Percentiles rank a stretch among this genome's conserved stretches.
phyloP scores from a whole-genome alignment of 2,113 vertebrate genomes.

The Rhynchomys soricoides region DNA sequence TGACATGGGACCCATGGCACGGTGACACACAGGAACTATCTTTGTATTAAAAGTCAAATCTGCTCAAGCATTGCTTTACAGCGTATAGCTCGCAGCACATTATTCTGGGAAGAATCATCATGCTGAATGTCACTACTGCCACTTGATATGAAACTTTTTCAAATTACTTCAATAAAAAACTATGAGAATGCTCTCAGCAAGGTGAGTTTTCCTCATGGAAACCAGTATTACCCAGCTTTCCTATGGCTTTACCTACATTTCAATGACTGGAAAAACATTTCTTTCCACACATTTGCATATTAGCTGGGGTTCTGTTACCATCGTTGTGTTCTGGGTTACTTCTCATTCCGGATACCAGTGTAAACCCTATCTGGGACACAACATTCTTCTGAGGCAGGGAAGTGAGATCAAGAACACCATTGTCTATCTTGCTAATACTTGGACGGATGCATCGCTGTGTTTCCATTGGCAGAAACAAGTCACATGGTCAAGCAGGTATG shows the following conservation, averaged over 20 bases:
- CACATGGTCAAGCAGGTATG: not conserved
- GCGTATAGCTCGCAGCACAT: not conserved
- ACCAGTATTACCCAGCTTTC: not conserved
- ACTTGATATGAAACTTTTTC: not conserved
- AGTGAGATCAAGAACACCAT: not conserved
- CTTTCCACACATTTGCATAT: not conserved
- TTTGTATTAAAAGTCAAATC: slow-evolving; percentile 5
- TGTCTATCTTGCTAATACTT: not conserved
- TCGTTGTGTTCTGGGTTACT: not conserved
- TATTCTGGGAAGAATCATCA: not conserved
- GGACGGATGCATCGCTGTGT: not conserved
- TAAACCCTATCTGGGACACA: not conserved
- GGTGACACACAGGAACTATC: not conserved
- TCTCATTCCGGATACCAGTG: not conserved
- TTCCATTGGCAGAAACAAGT: not conserved
- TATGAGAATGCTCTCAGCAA: not conserved
- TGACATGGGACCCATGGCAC: not conserved
- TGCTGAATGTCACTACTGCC: not conserved
- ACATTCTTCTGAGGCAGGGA: not conserved
- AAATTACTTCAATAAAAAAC: not conserved
- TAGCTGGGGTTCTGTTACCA: not conserved
- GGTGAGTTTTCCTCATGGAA: not conserved
- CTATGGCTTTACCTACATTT: not conserved
- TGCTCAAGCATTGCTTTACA: not conserved
- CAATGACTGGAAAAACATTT: not conserved